phyloP scores from a whole-genome alignment of 2,797 vertebrate species.

The Gambusia yucatana region DNA sequence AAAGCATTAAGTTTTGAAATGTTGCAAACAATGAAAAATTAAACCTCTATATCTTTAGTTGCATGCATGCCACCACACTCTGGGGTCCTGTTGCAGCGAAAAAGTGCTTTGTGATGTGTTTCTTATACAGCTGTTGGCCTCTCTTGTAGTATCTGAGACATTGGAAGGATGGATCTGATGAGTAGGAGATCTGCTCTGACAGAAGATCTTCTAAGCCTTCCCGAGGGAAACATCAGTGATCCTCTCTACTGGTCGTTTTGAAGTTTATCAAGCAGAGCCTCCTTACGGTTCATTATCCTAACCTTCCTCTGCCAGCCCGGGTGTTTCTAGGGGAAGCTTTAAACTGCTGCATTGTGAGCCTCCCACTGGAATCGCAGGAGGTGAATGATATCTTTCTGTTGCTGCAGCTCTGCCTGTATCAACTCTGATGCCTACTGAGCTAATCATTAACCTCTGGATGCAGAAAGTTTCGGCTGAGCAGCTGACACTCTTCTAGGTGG shows the following conservation, averaged over 20 bases:
- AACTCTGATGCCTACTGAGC: background rate
- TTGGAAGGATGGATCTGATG: background rate
- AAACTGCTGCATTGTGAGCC: background rate
- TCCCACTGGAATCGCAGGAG: background rate
- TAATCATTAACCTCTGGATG: conserved; percentile 6
- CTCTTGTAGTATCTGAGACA: background rate
- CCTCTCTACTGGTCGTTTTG: background rate
- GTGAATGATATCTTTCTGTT: background rate
- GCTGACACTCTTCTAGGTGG: background rate
- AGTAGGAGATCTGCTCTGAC: background rate
- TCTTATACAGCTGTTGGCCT: background rate
- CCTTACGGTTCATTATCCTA: background rate
- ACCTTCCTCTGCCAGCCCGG: background rate
- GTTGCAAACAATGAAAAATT: background rate
- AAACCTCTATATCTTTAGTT: background rate
- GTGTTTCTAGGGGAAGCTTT: background rate
- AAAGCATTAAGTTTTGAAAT: background rate
- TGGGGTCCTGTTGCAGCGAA: background rate
- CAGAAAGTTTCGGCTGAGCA: conserved; percentile 4
- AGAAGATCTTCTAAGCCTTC: background rate
- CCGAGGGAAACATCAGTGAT: background rate
- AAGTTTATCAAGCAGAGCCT: conserved; percentile 3
- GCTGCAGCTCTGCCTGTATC: background rate
- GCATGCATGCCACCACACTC: background rate
- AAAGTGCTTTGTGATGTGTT: background rate